Evolutionary conservation across 2,797 vertebrate species (phyloP), one percentile per base, ranked within the genome.

Genomic region (Protosalanx chinensis): DNA sequence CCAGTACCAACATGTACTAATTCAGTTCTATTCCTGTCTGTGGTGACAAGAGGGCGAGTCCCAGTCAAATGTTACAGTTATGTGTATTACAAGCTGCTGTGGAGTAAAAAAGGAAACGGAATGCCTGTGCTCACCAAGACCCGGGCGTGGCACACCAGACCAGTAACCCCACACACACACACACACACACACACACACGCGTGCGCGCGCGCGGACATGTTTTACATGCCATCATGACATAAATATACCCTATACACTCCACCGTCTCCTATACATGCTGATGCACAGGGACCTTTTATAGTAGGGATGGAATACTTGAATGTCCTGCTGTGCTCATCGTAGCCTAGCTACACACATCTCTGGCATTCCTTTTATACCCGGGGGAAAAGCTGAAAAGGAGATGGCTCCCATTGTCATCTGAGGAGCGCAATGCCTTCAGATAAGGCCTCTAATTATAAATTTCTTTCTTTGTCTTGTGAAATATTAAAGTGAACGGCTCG

Each of bases 381-480:
- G 61, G 76, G 74, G 23, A 27, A 86, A 82, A 81, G 79, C 79
- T 76, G 68, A 78, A 77, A 70, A 66, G 64, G 64, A 82, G 84
- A 85, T 78, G 72, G 82, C 81, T n/a, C 74, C 78, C 84, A 86
- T 85, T 87, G 87, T 89, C 89, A 88, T 88, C 82, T 72, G 88
- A 86, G 84, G 88, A 81, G 79, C 76, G 78, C 82, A 85, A 86
- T 85, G 86, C 85, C 86, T 82, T 88, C 86, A 89, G 88, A 91
- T 84, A 88, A 86, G 79, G 58, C 64, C 79, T 81, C 82, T 87
- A 91, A 91, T 91, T 90, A 91, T 88, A 86, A 73, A 84, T 86
- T 66, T 83, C 74, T 83, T 18, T 87, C 84, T 82, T 81, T 83
- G 81, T 86, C 74, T 65, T n/a, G 46, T 86, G 82, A 88, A 89